These are phyloP conservation scores for Nannoperca obscura DNA, from an alignment of 2,797 vertebrate species.

Conservation along the genomic window DNA sequence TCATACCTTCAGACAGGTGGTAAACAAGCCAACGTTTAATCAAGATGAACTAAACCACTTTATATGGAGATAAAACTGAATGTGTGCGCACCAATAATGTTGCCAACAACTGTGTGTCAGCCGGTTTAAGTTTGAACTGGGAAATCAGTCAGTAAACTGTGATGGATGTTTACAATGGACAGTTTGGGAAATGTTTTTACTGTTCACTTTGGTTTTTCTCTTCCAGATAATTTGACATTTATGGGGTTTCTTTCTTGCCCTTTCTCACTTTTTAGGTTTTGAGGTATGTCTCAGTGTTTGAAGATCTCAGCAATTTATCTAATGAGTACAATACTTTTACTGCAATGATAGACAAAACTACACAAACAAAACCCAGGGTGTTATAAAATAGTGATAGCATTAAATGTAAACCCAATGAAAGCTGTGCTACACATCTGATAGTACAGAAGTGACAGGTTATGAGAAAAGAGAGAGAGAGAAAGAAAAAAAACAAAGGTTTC, in stretches of 20 bases:
- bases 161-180: not conserved
- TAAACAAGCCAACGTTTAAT: not conserved
- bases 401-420: not conserved
- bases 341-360: not conserved
- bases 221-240: not conserved
- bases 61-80: not conserved
- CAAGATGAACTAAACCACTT: not conserved
- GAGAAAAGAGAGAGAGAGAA: not conserved
- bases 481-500: not conserved
- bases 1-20: not conserved
- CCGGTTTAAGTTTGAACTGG: not conserved
- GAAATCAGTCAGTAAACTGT: not conserved
- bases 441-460: not conserved
- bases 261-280: not conserved
- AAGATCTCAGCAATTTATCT: not conserved
- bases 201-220: not conserved
- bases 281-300: not conserved
- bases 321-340: too few relatives aligned
- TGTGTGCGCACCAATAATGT: not conserved
- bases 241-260: not conserved
- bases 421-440: not conserved
- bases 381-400: not conserved
- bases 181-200: not conserved
- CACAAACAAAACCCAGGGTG: not conserved
- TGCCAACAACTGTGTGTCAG: not conserved